Conservation (phyloP, 2,888 invertebrate species). For the Tetrapedia diversipes region DNA sequence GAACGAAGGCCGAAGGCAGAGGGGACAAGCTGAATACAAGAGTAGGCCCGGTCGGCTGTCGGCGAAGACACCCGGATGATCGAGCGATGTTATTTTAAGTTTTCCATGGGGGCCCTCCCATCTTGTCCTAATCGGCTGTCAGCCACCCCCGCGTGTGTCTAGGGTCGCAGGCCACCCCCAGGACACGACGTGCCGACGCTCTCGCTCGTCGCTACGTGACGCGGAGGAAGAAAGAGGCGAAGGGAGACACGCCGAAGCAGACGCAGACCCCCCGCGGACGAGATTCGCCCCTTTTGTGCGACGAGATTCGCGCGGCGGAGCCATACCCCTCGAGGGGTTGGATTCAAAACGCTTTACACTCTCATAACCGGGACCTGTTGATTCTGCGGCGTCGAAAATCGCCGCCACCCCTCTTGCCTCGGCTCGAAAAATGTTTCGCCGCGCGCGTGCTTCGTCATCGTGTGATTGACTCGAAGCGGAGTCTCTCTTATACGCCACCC, state of each 20-base stretch:
- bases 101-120: constrained; percentile 80
- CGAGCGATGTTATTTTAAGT: constrained; percentile 83
- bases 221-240: background rate
- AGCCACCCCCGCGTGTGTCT: constrained; percentile 69
- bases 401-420: constrained; percentile 34
- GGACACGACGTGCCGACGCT: constrained; percentile 65
- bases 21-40: constrained; percentile 73
- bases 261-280: constrained; percentile 68
- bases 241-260: constrained; percentile 22
- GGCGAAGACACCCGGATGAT: constrained; percentile 79
- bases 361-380: constrained; percentile 82
- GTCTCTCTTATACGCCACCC: background rate
- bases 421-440: constrained; percentile 29
- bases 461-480: constrained; percentile 28
- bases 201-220: constrained; percentile 46
- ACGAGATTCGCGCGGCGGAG: constrained; percentile 78
- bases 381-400: constrained; percentile 70
- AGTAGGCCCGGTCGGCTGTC: constrained; percentile 75
- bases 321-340: constrained; percentile 79
- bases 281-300: constrained; percentile 73
- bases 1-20: constrained; percentile 20
- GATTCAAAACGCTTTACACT: constrained; percentile 83
- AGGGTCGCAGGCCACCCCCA: constrained; percentile 67
- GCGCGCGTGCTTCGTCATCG: constrained; percentile 57
- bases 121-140: constrained; percentile 82